Percentiles rank a stretch among this genome's conserved stretches.
phyloP scores from a whole-genome alignment of 2,797 vertebrate genomes.

The Lagorchestes hirsutus region DNA sequence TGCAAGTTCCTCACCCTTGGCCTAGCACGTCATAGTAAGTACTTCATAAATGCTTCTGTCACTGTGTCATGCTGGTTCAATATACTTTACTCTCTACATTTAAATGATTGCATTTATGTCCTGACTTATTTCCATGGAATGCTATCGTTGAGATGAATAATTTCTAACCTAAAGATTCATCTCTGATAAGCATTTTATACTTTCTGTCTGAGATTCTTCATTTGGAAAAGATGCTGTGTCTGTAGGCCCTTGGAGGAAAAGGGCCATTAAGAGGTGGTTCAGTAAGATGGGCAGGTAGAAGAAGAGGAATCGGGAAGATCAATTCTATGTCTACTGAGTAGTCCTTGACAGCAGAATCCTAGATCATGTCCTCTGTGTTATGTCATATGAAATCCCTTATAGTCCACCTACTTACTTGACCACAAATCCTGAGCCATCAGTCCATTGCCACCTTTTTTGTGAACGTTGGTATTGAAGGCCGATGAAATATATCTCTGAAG shows the following conservation, averaged over 20 bases:
- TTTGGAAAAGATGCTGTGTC: not conserved
- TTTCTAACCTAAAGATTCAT: not conserved
- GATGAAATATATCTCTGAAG: not conserved
- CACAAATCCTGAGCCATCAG: not conserved
- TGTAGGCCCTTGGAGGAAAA: not conserved
- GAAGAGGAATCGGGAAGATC: not conserved
- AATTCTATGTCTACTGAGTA: not conserved
- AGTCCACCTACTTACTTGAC: not conserved
- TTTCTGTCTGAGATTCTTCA: not conserved
- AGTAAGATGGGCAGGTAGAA: not conserved
- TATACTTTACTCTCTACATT: not conserved
- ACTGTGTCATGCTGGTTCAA: not conserved
- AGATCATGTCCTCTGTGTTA: not conserved
- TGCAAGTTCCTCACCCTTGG: too few relatives aligned
- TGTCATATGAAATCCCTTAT: not conserved
- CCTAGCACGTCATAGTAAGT: not conserved
- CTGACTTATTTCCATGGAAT: not conserved
- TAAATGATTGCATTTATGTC: not conserved
- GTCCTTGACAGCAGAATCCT: not conserved
- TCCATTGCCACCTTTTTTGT: not conserved
- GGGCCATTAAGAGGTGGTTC: not conserved
- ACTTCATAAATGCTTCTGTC: not conserved
- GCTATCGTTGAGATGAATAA: not conserved
- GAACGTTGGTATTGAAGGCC: not conserved
- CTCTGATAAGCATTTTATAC: not conserved